These are phyloP conservation scores for Venturia canescens DNA, from an alignment of 1,140 invertebrate species.

Conservation along the genomic window DNA sequence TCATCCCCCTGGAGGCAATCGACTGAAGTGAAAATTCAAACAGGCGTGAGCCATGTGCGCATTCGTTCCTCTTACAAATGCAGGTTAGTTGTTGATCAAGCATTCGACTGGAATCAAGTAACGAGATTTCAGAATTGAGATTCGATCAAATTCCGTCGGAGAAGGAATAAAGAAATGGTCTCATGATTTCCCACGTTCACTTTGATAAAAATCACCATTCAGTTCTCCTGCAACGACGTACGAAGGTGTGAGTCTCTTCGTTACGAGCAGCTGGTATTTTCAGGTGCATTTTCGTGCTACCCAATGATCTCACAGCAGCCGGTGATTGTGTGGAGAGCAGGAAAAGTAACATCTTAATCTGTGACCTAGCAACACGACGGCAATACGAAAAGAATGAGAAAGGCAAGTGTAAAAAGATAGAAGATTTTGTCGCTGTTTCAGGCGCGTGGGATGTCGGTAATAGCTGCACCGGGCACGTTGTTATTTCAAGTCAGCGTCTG, in stretches of 20 bases:
- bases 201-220: not conserved
- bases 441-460: conserved; percentile 59
- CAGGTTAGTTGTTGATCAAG: conserved; percentile 52
- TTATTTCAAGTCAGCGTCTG: conserved; percentile 62
- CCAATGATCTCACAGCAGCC: not conserved
- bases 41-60: conserved; percentile 58
- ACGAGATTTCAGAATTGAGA: conserved; percentile 52
- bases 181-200: too few relatives aligned
- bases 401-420: conserved; percentile 24
- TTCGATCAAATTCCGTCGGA: conserved; percentile 20
- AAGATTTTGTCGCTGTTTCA: conserved; percentile 22
- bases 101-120: conserved; percentile 55
- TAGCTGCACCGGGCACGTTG: conserved; percentile 59
- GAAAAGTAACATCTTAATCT: not conserved
- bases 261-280: too few relatives aligned
- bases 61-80: conserved; percentile 48
- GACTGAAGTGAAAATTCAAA: conserved; percentile 64
- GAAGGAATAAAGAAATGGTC: not conserved
- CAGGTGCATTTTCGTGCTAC: not conserved
- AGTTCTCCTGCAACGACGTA: not conserved
- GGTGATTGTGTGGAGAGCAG: not conserved
- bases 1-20: conserved; percentile 58
- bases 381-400: conserved; percentile 35
- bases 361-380: too few relatives aligned
- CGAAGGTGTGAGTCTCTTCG: too few relatives aligned